phyloP scores from a whole-genome alignment of 37 sponge, comb jelly and placozoan species.

The Chondrilla cf. caribensis region DNA sequence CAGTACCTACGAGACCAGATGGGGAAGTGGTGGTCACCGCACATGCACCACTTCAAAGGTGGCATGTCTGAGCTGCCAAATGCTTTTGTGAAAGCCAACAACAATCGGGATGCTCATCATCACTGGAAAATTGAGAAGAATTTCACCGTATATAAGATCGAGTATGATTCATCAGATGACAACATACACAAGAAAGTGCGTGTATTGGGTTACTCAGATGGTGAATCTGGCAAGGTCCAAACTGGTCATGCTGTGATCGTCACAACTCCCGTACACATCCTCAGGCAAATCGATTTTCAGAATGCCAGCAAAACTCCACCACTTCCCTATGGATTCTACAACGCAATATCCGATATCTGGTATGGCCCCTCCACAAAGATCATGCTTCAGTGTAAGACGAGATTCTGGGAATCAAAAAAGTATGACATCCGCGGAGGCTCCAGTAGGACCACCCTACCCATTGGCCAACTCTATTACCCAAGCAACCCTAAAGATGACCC shows the following conservation, averaged over 20 bases:
- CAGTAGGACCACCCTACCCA: conserved; percentile 40
- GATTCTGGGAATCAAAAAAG: conserved; percentile 45
- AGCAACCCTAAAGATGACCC: conserved; percentile 16
- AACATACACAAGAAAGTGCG: not conserved
- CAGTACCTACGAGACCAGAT: conserved; percentile 36
- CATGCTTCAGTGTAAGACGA: conserved; percentile 42
- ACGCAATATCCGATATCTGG: conserved; percentile 28
- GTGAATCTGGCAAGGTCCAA: not conserved
- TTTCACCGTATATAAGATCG: conserved; percentile 12
- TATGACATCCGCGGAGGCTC: conserved; percentile 42
- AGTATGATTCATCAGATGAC: not conserved
- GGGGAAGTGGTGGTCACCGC: conserved; percentile 43
- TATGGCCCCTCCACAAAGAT: conserved; percentile 51
- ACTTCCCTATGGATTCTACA: not conserved
- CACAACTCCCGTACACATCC: conserved; percentile 47
- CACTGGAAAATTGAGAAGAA: conserved; percentile 12
- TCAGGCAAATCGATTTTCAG: conserved; percentile 26
- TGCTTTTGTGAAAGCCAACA: conserved; percentile 12
- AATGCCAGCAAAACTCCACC: not conserved
- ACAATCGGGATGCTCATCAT: not conserved
- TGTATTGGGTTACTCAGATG: not conserved
- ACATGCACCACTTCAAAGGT: conserved; percentile 48
- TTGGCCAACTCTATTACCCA: conserved; percentile 54
- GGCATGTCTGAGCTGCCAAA: conserved; percentile 42
- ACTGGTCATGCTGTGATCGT: conserved; percentile 48